Base-by-base conservation (phyloP, 2,888 invertebrate genomes). In the Luperina nickerlii region DNA sequence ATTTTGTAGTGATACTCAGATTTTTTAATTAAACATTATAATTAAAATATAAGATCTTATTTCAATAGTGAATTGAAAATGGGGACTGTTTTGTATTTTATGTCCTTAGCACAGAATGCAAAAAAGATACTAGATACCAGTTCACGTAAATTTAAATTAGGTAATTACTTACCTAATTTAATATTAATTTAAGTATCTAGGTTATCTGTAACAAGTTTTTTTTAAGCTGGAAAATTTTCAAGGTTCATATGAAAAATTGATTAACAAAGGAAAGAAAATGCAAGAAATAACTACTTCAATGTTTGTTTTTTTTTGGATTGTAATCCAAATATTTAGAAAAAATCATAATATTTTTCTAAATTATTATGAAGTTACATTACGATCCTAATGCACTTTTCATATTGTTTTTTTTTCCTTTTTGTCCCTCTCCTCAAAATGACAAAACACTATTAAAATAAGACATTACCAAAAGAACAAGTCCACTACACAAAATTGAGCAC, bases 401-500 rank as follows among this genome's bases (percentile, higher is more conserved):
- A 48, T 15, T 48, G 11, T 11, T 20, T 24, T 11, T 18, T 38
- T 38, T 27, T 69, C 13, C 20, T 20, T 13, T 20, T 8, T 32
- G 2, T 13, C 20, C n/a, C n/a, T 11, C 11, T 2, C 4, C 7
- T 42, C 60, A 42, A 54, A 70, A 75, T 9, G 3, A n/a, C 38
- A 51, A 32, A 15, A 6, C 48, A 71, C 62, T 78, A 66, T 79
- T 74, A 63, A 74, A 86, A 76, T 76, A 79, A 74, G 60, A 76
- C 54, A 51, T 66, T 71, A 65, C 42, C n/a, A 45, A 68, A 68
- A 75, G 79, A 78, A 74, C 62, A 82, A 79, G 74, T 74, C 62
- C 48, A 74, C 91, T 91, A 91, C 82, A 81, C 75, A 90, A 90
- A 91, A 91, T 91, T 91, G 92, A 91, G 91, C 91, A 84, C 88